A percentile compares a stretch with the other conserved stretches of the same genome.
phyloP scores from a whole-genome alignment of 2,113 vertebrate genomes.

The Cichladusa arquata region DNA sequence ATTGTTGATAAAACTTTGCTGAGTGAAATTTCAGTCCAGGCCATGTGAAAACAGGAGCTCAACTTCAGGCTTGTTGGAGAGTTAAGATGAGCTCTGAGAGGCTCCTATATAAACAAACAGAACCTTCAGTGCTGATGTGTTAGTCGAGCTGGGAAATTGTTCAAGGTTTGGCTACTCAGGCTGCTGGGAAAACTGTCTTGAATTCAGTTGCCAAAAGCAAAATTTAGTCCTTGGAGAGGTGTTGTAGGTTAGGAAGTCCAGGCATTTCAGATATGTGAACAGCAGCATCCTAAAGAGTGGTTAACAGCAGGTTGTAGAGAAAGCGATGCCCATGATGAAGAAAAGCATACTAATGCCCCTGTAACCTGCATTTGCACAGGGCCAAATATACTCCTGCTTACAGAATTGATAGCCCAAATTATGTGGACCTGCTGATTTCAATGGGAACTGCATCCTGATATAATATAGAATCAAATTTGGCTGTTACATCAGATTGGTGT shows the following conservation, averaged over 20 bases:
- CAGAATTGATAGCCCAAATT: not conserved
- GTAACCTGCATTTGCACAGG: not conserved
- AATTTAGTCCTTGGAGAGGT: not conserved
- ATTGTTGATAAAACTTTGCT: not conserved
- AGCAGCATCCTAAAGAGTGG: not conserved
- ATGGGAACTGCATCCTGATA: not conserved
- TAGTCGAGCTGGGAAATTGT: not conserved
- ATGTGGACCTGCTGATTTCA: not conserved
- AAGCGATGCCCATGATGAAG: accelerated
- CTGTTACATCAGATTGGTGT: not conserved
- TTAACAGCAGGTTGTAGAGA: not conserved
- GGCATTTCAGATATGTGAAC: not conserved
- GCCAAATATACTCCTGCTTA: not conserved
- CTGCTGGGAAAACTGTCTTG: not conserved
- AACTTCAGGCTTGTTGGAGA: not conserved
- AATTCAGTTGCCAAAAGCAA: accelerated
- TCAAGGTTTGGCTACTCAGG: not conserved
- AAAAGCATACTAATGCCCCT: not conserved
- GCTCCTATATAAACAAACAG: not conserved
- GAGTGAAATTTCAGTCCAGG: not conserved
- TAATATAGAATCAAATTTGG: not conserved
- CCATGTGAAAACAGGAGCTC: not conserved
- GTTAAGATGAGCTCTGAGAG: not conserved
- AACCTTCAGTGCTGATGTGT: not conserved
- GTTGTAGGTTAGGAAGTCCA: not conserved